Conservation (phyloP, 2,888 invertebrate genomes). For the Stegophylla sp. region DNA sequence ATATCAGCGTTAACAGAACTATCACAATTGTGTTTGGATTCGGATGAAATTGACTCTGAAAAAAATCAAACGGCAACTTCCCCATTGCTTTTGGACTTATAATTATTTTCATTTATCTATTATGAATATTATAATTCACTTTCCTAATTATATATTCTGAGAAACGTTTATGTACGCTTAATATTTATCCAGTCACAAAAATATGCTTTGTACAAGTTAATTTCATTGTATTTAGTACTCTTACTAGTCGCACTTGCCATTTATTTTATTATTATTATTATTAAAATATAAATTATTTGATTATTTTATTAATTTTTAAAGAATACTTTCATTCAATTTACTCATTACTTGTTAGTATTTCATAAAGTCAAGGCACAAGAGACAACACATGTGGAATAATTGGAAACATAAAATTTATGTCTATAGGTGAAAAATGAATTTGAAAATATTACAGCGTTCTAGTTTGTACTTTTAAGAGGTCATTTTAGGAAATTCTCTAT, state of each 20-base stretch:
- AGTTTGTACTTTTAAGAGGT: no score
- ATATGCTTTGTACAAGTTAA: conserved; percentile 9
- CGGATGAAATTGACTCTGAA: conserved; percentile 16
- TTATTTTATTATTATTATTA: neutral
- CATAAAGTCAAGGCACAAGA: no score
- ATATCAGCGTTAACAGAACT: conserved; percentile 26
- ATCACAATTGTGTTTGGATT: conserved; percentile 32
- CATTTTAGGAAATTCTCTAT: no score
- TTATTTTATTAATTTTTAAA: no score
- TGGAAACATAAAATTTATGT: no score
- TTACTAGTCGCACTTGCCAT: neutral
- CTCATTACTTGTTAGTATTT: no score
- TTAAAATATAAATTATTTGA: neutral
- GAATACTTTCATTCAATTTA: no score
- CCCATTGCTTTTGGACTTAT: conserved; percentile 30
- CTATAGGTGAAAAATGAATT: no score
- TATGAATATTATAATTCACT: neutral
- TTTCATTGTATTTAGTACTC: neutral
- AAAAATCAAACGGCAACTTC: conserved; percentile 24
- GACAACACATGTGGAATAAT: no score
- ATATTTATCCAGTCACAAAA: conserved; percentile 4
- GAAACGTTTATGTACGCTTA: neutral
- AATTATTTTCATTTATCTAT: neutral
- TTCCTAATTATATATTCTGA: neutral
- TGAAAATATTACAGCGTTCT: no score